Evolutionary conservation across 2,113 vertebrate genomes (phyloP).

Genomic region (Sturnira hondurensis): DNA sequence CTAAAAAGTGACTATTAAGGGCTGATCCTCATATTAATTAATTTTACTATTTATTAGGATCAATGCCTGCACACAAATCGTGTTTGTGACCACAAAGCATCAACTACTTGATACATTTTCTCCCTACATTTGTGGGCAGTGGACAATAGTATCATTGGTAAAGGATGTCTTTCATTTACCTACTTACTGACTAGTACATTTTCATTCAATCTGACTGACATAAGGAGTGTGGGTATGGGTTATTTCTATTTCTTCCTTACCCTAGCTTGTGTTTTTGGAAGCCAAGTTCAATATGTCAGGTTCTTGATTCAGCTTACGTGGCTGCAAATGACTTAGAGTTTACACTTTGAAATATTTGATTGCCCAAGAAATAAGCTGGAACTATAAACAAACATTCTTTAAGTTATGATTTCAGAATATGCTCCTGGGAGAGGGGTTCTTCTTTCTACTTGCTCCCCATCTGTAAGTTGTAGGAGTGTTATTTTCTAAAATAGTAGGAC

Average conservation of each 20-base stretch:
- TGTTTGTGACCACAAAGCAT: background rate
- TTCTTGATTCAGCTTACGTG: background rate
- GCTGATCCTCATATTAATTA: background rate
- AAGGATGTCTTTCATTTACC: background rate
- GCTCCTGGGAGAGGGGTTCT: background rate
- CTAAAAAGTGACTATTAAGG: background rate
- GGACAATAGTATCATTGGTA: background rate
- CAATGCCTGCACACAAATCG: background rate
- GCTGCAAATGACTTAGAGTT: background rate
- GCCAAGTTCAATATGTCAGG: background rate
- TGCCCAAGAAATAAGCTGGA: background rate
- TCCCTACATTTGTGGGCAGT: background rate
- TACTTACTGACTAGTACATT: background rate
- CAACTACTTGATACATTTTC: background rate
- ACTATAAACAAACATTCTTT: background rate
- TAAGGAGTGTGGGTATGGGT: background rate
- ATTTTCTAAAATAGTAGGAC: background rate
- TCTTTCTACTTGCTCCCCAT: background rate
- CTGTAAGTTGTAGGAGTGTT: background rate
- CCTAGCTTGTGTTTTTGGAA: background rate
- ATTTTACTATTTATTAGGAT: background rate
- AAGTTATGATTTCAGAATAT: background rate
- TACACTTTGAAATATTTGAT: background rate
- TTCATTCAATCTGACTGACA: background rate
- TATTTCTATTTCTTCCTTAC: conserved; percentile 15